A percentile compares a stretch with the other conserved stretches of the same genome.
These are phyloP conservation scores for Brachionus paranguensis DNA, from an alignment of 1,140 invertebrate genomes.

Conservation along the genomic window DNA sequence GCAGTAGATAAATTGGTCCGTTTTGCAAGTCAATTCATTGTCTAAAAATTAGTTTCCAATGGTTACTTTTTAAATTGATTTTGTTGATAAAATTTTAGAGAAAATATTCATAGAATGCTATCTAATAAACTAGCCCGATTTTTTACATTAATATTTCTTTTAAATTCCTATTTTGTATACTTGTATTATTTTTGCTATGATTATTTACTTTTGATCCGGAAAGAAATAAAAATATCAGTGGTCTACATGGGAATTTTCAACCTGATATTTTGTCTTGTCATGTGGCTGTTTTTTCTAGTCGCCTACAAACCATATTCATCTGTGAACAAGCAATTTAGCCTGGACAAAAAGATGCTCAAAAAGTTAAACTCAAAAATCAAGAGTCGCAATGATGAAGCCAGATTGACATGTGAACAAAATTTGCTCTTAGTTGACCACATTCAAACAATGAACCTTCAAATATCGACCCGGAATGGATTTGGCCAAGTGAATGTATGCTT, in stretches of 20 bases:
- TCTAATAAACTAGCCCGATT: neutral
- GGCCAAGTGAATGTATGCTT: neutral
- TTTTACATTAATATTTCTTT: neutral
- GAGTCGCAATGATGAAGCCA: neutral
- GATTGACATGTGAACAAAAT: neutral
- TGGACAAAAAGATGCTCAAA: neutral
- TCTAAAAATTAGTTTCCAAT: constrained; percentile 1
- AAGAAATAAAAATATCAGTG: neutral
- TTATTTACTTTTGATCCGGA: neutral
- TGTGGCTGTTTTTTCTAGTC: neutral
- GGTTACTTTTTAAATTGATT: neutral
- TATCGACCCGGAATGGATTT: neutral
- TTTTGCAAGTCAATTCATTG: neutral
- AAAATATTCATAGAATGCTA: neutral
- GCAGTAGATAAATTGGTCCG: neutral
- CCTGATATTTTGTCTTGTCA: neutral
- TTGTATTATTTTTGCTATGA: neutral
- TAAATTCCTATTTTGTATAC: constrained; percentile 8
- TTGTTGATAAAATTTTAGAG: neutral
- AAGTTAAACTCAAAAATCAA: neutral
- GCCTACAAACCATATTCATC: neutral
- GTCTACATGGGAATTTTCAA: neutral
- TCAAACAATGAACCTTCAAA: neutral
- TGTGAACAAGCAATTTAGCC: neutral
- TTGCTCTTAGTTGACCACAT: neutral